A percentile compares a stretch with the other conserved stretches of the same genome.
Evolutionary conservation across 2,888 invertebrate species (phyloP).

Genomic region (Parnassius orleans): DNA sequence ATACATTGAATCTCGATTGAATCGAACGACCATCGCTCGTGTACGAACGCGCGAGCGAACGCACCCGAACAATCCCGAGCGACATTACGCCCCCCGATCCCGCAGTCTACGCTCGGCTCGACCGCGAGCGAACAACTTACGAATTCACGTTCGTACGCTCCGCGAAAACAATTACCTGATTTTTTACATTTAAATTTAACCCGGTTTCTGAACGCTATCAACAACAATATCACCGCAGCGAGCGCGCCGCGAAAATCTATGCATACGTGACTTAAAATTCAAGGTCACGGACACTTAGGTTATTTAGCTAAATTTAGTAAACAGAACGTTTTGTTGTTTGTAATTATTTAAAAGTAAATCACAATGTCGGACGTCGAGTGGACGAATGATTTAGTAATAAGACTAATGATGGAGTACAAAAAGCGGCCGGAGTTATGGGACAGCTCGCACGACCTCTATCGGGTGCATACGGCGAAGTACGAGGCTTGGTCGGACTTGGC

Average conservation of each 20-base stretch:
- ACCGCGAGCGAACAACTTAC: conserved; percentile 44
- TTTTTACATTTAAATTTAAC: background rate
- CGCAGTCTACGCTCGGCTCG: conserved; percentile 45
- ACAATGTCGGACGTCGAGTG: conserved; percentile 56
- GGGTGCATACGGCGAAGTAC: conserved; percentile 57
- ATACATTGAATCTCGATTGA: too few relatives aligned
- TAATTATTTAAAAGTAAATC: background rate
- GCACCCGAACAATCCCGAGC: conserved; percentile 20
- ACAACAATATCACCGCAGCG: too few relatives aligned
- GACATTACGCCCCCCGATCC: conserved; percentile 30
- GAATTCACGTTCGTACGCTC: conserved; percentile 37
- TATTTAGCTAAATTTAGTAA: too few relatives aligned
- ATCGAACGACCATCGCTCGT: background rate
- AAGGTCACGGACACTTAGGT: background rate
- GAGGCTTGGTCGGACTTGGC: conserved; percentile 63
- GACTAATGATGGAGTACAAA: conserved; percentile 55
- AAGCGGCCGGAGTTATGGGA: conserved; percentile 60
- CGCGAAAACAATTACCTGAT: conserved; percentile 4
- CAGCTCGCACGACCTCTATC: conserved; percentile 46
- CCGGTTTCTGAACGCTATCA: background rate
- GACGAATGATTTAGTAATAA: conserved; percentile 54
- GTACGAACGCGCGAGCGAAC: conserved; percentile 39
- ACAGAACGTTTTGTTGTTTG: background rate
- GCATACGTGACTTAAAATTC: background rate
- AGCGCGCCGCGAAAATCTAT: background rate